Conservation (phyloP, 2,113 vertebrate species). For the Aspiorhynchus laticeps region DNA sequence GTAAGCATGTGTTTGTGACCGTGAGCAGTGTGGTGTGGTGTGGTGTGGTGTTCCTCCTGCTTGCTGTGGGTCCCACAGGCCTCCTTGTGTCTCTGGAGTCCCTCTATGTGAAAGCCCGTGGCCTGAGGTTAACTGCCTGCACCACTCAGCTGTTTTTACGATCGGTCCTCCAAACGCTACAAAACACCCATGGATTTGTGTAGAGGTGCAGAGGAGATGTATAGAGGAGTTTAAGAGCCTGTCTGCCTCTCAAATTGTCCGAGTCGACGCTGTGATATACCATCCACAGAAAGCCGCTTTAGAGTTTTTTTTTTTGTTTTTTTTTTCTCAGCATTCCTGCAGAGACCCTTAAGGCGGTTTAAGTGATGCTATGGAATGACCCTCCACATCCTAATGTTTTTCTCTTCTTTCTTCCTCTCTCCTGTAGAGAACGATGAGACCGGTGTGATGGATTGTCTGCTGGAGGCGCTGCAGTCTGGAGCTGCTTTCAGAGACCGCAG, state of each 20-base stretch:
- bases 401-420: conserved; percentile 62
- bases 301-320: neutral
- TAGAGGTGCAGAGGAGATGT: conserved; percentile 67
- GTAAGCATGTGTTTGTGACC: conserved; percentile 36
- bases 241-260: conserved; percentile 70
- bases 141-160: conserved; percentile 57
- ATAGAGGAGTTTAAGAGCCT: conserved; percentile 66
- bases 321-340: conserved; percentile 72
- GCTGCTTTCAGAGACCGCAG: conserved; percentile 95
- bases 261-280: conserved; percentile 63
- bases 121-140: conserved; percentile 66
- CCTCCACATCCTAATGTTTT: conserved; percentile 45
- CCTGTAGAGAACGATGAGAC: conserved; percentile 94
- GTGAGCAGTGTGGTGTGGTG: conserved; percentile 23
- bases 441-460: conserved; percentile 98
- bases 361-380: conserved; percentile 61
- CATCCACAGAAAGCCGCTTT: conserved; percentile 56
- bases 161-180: conserved; percentile 53
- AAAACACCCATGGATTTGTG: conserved; percentile 61
- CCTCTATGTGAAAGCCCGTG: conserved; percentile 56
- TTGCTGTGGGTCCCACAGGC: conserved; percentile 14
- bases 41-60: conserved; percentile 10
- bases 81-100: conserved; percentile 33
- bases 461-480: conserved; percentile 97
- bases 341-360: conserved; percentile 70